Conservation (phyloP, 2,113 vertebrate species). For the Calidris pugnax region DNA sequence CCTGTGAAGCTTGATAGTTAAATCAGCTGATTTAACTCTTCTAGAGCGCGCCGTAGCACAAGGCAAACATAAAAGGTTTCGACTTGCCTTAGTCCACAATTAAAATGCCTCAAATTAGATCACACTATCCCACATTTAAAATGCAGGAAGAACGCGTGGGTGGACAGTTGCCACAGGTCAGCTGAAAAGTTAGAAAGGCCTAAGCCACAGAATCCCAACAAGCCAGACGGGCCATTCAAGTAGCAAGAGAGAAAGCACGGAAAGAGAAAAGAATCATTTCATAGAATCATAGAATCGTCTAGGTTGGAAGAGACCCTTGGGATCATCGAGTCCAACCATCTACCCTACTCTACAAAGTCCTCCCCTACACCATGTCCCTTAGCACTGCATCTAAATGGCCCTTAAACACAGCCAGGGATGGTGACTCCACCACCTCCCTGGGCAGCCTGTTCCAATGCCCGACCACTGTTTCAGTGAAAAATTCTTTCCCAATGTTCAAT, state of each 20-base stretch:
- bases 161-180: background rate
- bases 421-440: too few relatives aligned
- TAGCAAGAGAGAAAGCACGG: background rate
- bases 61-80: background rate
- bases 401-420: too few relatives aligned
- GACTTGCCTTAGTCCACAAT: background rate
- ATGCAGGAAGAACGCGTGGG: background rate
- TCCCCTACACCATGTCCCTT: too few relatives aligned
- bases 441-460: too few relatives aligned
- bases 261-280: too few relatives aligned
- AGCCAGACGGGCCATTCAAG: background rate
- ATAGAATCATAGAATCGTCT: too few relatives aligned
- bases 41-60: background rate
- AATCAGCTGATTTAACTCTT: background rate
- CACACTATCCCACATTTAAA: background rate
- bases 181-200: background rate
- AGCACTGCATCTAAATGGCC: too few relatives aligned
- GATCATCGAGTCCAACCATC: too few relatives aligned
- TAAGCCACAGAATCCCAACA: background rate
- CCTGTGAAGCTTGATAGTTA: background rate
- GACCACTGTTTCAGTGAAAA: too few relatives aligned
- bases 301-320: too few relatives aligned
- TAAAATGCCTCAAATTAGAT: background rate
- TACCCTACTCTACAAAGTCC: too few relatives aligned
- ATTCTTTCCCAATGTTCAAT: too few relatives aligned